Evolutionary conservation across 2,113 vertebrate species (phyloP), one percentile per base, ranked within the genome.

Genomic region (Physeter macrocephalus): DNA sequence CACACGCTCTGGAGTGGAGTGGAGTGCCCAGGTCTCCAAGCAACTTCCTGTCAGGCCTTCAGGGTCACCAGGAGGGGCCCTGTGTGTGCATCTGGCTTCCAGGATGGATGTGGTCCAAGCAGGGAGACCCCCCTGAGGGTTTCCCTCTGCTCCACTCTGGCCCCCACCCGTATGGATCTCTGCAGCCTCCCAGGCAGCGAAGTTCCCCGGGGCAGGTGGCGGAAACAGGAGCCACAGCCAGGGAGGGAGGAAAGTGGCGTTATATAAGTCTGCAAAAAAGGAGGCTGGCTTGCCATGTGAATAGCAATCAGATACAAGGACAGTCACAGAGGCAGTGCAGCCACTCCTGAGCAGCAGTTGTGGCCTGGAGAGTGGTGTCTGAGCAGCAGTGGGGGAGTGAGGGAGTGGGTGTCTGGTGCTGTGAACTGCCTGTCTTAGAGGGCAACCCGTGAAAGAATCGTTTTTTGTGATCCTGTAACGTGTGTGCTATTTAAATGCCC

Each of bases 261-360:
- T 96, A 97, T 20, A 3, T 96, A 98, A 96, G 71, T 83, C 46
- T 39, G 74, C 81, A 59, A 57, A 84, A 86, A 88, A 81, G n/a
- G 88, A 88, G 71, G 72, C 84, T 88, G 87, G 85, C 75, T 75
- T 97, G 93, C 91, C 34, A 69, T 81, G 94, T 93, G 94, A 96
- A 10, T 43, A 71, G 95, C 69, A 84, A 90, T 90, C 74, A 71
- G 85, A 88, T 81, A 31, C 77, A n/a, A 54, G 52, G 57, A 93
- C 71, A 20, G 77, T 43, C 49, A 29, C 81, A 72, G 90, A 88
- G 59, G 59, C 92, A 21, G 57, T 36, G 62, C 39, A 52, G 64
- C 71, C 23, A 5, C 62, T 69, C 54, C 43, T 34, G 46, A 59
- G 93, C 87, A 72, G 69, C 49, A 93, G 57, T 83, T 41, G 54